Conservation (phyloP, 1,140 invertebrate genomes). For the Drosophila ironensis region DNA sequence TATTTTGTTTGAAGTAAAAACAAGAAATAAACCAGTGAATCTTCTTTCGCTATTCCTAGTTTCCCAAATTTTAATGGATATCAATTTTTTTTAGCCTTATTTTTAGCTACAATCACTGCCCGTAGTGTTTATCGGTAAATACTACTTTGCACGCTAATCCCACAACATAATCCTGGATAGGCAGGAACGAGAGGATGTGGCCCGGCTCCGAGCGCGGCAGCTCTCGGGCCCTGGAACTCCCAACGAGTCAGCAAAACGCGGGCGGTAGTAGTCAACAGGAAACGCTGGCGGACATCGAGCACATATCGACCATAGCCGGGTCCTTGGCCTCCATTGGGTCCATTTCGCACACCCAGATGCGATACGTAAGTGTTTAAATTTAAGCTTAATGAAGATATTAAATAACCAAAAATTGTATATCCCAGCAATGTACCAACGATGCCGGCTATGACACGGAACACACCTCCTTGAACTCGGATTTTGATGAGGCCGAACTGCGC, state of each 20-base stretch:
- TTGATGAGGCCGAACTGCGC: conserved; percentile 89
- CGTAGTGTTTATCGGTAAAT: not conserved
- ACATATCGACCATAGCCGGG: conserved; percentile 86
- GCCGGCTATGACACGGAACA: conserved; percentile 89
- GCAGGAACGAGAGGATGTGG: conserved; percentile 50
- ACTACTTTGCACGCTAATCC: not conserved
- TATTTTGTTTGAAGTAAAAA: too few species aligned
- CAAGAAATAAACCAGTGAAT: too few species aligned
- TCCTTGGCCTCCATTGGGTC: conserved; percentile 86
- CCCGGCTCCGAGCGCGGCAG: conserved; percentile 68
- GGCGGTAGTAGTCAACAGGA: conserved; percentile 78
- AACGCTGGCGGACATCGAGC: conserved; percentile 79
- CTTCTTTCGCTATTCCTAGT: too few species aligned
- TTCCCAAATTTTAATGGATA: too few species aligned
- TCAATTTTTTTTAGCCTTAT: not conserved
- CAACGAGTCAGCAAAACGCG: conserved; percentile 63
- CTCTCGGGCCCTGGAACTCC: conserved; percentile 66
- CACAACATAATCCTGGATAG: conserved; percentile 41
- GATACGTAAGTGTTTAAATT: conserved; percentile 55
- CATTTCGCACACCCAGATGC: conserved; percentile 83
- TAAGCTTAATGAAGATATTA: not conserved
- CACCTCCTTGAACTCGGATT: conserved; percentile 88
- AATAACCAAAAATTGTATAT: not conserved
- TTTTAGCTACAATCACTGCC: conserved; percentile 15
- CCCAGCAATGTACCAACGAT: conserved; percentile 82